A percentile compares a stretch with the other conserved stretches of the same genome.
phyloP scores from a whole-genome alignment of 2,797 vertebrate species.

The Cossypha heuglini region DNA sequence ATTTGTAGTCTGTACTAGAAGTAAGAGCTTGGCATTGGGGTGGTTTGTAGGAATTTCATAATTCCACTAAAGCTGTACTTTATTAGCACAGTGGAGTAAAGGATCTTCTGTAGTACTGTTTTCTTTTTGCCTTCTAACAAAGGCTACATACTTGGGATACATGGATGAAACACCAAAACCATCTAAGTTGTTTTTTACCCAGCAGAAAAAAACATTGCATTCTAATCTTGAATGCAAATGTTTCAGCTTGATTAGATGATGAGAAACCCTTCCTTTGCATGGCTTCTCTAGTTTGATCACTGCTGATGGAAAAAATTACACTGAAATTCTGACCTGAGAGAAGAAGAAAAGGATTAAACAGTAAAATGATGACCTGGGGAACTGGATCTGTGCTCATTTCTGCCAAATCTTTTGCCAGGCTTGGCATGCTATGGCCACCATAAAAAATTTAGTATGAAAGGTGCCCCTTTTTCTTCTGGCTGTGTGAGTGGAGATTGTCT shows the following conservation, averaged over 20 bases:
- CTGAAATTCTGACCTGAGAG: neutral
- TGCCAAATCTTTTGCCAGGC: neutral
- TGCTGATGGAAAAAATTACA: neutral
- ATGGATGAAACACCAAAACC: neutral
- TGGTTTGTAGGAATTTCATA: neutral
- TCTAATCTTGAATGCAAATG: neutral
- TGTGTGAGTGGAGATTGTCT: neutral
- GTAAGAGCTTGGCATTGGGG: neutral
- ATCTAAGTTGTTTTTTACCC: fast-evolving
- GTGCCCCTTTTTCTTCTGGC: neutral
- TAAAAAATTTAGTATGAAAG: neutral
- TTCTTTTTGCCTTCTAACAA: neutral
- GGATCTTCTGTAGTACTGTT: neutral
- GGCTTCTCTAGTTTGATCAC: neutral
- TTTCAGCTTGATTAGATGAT: neutral
- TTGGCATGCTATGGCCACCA: neutral
- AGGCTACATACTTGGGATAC: neutral
- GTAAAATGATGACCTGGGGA: neutral
- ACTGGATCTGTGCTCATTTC: neutral
- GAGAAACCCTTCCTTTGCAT: neutral
- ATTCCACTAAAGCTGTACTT: neutral
- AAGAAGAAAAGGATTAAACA: neutral
- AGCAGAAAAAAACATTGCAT: neutral
- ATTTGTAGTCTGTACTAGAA: neutral
- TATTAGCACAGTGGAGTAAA: neutral